phyloP scores from a whole-genome alignment of 2,113 vertebrate species.

The Hypomesus transpacificus region DNA sequence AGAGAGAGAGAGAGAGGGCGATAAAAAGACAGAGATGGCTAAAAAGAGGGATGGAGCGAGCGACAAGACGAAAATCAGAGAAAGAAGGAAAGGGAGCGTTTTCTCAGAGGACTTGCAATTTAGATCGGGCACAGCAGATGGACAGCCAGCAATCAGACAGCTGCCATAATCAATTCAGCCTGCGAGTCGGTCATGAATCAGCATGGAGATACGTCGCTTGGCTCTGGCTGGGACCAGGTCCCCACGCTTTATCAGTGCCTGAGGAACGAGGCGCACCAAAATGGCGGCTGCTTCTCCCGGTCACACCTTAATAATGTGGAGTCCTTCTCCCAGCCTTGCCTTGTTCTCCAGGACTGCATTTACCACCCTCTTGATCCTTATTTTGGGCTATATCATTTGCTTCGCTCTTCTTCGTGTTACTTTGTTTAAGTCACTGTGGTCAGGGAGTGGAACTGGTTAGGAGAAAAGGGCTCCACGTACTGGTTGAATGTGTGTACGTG shows the following conservation, averaged over 20 bases:
- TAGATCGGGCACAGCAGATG: slow-evolving; percentile 57
- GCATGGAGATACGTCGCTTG: slow-evolving; percentile 1
- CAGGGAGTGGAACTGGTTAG: too few species aligned
- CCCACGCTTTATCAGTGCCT: too few species aligned
- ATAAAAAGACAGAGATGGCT: background rate
- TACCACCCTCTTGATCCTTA: background rate
- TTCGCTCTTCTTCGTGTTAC: too few species aligned
- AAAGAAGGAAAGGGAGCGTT: background rate
- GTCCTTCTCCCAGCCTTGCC: background rate
- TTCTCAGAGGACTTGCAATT: slow-evolving; percentile 58
- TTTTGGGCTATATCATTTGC: background rate
- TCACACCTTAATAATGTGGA: background rate
- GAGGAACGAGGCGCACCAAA: background rate
- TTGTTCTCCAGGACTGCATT: background rate
- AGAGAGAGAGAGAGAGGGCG: background rate
- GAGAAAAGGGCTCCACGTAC: too few species aligned
- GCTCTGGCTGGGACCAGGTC: background rate
- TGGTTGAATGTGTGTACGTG: too few species aligned
- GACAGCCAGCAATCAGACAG: slow-evolving; percentile 61
- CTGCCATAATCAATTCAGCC: slow-evolving; percentile 62
- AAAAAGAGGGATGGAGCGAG: slow-evolving; percentile 4
- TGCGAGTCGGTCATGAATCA: slow-evolving; percentile 53
- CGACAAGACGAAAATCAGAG: background rate
- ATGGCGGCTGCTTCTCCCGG: background rate
- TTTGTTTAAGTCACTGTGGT: too few species aligned